A percentile compares a stretch with the other conserved stretches of the same genome.
phyloP scores from a whole-genome alignment of 2,797 vertebrate species.

The Premnoplex brunnescens region DNA sequence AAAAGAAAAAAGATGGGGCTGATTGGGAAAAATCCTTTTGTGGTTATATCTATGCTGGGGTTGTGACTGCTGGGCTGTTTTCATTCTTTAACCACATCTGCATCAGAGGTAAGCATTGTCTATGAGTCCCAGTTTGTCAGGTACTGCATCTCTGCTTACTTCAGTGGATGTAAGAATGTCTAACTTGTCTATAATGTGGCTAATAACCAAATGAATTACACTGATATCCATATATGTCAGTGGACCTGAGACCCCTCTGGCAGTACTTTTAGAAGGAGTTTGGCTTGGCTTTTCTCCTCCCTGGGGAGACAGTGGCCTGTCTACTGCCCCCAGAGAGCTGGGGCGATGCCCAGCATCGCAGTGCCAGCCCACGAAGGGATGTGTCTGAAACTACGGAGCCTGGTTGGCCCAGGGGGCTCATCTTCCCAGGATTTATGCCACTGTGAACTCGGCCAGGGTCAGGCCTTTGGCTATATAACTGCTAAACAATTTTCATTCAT shows the following conservation, averaged over 20 bases:
- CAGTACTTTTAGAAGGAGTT: not conserved
- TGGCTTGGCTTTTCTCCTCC: not conserved
- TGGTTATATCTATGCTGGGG: not conserved
- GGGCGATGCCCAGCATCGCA: accelerated
- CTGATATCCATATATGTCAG: accelerated
- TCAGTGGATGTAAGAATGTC: not conserved
- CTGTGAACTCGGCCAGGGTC: not conserved
- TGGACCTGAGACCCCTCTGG: not conserved
- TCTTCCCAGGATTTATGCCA: not conserved
- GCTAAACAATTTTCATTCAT: not conserved
- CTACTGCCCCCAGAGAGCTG: not conserved
- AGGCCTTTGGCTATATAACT: not conserved
- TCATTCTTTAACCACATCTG: not conserved
- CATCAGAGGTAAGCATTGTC: not conserved
- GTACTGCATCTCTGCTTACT: not conserved
- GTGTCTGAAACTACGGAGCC: accelerated
- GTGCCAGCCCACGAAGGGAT: not conserved
- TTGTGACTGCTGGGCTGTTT: not conserved
- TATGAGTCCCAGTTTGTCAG: not conserved
- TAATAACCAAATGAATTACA: not conserved
- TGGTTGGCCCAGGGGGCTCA: not conserved
- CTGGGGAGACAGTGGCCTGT: not conserved
- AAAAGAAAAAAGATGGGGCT: accelerated
- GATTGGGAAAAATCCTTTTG: not conserved
- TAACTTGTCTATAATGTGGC: not conserved